phyloP scores from a whole-genome alignment of 1,140 invertebrate genomes.

The Aricia agestis region DNA sequence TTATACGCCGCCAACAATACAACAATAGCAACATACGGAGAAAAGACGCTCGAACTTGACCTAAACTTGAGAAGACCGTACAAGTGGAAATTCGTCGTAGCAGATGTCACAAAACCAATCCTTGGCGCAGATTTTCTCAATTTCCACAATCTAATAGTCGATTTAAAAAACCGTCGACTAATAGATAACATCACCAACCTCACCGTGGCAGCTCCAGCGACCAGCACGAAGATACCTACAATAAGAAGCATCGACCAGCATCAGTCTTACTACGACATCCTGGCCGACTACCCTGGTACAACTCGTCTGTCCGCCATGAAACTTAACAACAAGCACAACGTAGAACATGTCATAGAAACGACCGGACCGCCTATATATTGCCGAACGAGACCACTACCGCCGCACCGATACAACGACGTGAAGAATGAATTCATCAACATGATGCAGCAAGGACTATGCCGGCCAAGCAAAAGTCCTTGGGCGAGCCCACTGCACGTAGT shows the following conservation, averaged over 20 bases:
- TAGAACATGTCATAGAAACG: slow-evolving; percentile 31
- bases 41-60: slow-evolving; percentile 39
- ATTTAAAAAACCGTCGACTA: slow-evolving; percentile 28
- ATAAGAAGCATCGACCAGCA: slow-evolving; percentile 28
- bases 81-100: slow-evolving; percentile 50
- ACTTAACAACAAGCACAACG: slow-evolving; percentile 26
- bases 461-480: no score
- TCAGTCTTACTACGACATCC: slow-evolving; percentile 34
- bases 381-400: slow-evolving; percentile 30
- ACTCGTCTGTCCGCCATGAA: slow-evolving; percentile 30
- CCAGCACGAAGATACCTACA: slow-evolving; percentile 21
- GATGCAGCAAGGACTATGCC: no score
- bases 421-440: slow-evolving; percentile 29
- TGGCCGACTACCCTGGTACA: slow-evolving; percentile 32
- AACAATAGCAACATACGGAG: slow-evolving; percentile 49
- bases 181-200: slow-evolving; percentile 24
- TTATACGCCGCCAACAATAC: slow-evolving; percentile 34
- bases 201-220: slow-evolving; percentile 1
- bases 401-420: slow-evolving; percentile 28
- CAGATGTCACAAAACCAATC: slow-evolving; percentile 49
- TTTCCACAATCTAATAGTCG: slow-evolving; percentile 33
- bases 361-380: slow-evolving; percentile 28
- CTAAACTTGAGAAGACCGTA: slow-evolving; percentile 41
- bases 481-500: no score
- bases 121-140: slow-evolving; percentile 59